phyloP scores from a whole-genome alignment of 2,113 vertebrate species.

The Forbesichthys agassizii region DNA sequence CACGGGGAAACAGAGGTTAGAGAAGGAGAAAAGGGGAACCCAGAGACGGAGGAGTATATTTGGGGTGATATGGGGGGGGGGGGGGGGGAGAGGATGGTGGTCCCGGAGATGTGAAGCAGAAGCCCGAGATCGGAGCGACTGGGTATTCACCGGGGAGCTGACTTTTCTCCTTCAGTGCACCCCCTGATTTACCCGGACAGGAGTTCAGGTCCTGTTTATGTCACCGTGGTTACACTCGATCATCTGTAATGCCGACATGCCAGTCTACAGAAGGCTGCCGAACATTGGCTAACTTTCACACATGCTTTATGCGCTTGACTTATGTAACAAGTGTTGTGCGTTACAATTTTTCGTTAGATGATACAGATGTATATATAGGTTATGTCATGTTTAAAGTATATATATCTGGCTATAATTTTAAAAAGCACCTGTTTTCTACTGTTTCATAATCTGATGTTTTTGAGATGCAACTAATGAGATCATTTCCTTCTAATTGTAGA shows the following conservation, averaged over 20 bases:
- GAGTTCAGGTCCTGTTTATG: constrained; percentile 76
- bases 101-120: constrained; percentile 52
- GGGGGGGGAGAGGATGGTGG: constrained; percentile 3
- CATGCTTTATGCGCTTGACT: constrained; percentile 1
- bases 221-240: constrained; percentile 59
- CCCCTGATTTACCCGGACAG: constrained; percentile 72
- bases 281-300: constrained; percentile 38
- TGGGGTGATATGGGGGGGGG: constrained; percentile 19
- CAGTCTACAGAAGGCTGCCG: constrained; percentile 64
- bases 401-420: too few species aligned
- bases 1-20: constrained; percentile 32
- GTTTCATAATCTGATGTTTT: too few species aligned
- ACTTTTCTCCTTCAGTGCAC: constrained; percentile 62
- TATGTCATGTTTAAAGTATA: background rate
- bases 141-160: constrained; percentile 61
- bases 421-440: too few species aligned
- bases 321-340: background rate
- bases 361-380: too few species aligned
- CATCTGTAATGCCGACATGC: constrained; percentile 69
- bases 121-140: constrained; percentile 40
- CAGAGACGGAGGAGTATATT: constrained; percentile 23
- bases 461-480: too few species aligned
- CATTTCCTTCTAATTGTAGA: too few species aligned
- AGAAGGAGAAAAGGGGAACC: constrained; percentile 41
- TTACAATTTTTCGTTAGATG: background rate